Base-by-base conservation (phyloP, 2,797 vertebrate genomes). In the Ficedula albicollis region DNA sequence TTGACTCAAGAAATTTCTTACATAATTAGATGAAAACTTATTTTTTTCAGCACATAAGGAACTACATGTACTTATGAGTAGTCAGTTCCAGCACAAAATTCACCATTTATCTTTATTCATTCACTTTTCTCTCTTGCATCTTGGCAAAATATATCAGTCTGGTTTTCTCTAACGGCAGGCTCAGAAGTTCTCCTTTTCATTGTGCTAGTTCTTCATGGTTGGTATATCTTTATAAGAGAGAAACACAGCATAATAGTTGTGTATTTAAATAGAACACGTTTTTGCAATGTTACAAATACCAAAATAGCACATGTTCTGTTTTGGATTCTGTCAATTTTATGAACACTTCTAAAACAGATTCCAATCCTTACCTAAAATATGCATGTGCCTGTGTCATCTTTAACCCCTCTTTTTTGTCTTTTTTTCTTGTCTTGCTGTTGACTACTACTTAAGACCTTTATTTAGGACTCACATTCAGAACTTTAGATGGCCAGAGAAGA, bases 1-100 rank as follows among this genome's bases (percentile, higher is more conserved):
- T 96, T 96, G 73, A 97, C 76, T 90, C 22, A 51, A 89, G 69
- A 75, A 26, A 75, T 91, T 95, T 91, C 68, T 90, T n/a, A 72
- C 48, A 77, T 79, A 90, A 96, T 92, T 82, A 93, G 74, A 95
- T 62, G 80, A 48, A 78, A 89, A 95, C 59, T 77, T 68, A 83
- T 66, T 93, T 87, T 87, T 80, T 94, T 94, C 48, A 62, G 36
- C 48, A 41, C 51, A 76, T 60, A 70, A 93, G 76, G 69, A 88
- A 76, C 64, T 66, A 91, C 56, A 88, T 51, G 48, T 87, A 63
- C 32, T 94, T 96, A 80, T 5, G 38, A 96, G 86, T 48, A 96
- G 63, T 88, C 78, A 87, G 15, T 25, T 17, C 43, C 94, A 96
- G 91, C 56, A 94, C 13, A 48, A 95, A 87, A 56, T 34, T 75